A percentile compares a stretch with the other conserved stretches of the same genome.
These are phyloP conservation scores for Cephonodes hylas DNA, from an alignment of 2,888 invertebrate genomes.

Conservation along the genomic window DNA sequence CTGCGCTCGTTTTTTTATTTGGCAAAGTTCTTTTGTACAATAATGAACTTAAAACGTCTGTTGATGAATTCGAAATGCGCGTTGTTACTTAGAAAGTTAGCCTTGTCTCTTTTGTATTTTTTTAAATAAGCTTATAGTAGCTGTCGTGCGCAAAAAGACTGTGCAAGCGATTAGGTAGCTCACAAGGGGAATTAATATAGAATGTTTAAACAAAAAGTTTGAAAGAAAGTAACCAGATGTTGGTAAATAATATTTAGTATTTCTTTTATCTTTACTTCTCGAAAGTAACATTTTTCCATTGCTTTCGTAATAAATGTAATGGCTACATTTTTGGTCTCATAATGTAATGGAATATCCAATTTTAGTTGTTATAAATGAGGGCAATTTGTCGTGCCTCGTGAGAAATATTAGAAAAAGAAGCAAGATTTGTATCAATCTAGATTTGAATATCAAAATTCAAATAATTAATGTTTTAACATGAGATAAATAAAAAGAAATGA, in stretches of 20 bases:
- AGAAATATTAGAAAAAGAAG: not conserved
- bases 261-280: not conserved
- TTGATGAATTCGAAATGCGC: conserved; percentile 3
- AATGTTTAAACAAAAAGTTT: not conserved
- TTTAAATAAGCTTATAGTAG: not conserved
- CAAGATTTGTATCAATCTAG: not conserved
- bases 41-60: conserved; percentile 28
- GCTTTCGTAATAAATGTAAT: not conserved
- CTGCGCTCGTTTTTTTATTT: conserved; percentile 37
- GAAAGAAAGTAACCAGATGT: not conserved
- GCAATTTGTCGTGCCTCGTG: not conserved
- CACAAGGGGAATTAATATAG: not conserved
- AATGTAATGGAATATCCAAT: not conserved
- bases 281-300: not conserved
- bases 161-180: not conserved
- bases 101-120: not conserved
- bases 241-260: not conserved
- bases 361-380: not conserved
- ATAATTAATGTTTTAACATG: too few species aligned
- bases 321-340: not conserved
- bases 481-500: too few species aligned
- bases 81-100: not conserved
- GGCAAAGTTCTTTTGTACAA: conserved; percentile 34
- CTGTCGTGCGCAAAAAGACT: not conserved
- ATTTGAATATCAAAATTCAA: too few species aligned